These are phyloP conservation scores for Riptortus pedestris DNA, from an alignment of 1,140 invertebrate genomes.

Conservation along the genomic window DNA sequence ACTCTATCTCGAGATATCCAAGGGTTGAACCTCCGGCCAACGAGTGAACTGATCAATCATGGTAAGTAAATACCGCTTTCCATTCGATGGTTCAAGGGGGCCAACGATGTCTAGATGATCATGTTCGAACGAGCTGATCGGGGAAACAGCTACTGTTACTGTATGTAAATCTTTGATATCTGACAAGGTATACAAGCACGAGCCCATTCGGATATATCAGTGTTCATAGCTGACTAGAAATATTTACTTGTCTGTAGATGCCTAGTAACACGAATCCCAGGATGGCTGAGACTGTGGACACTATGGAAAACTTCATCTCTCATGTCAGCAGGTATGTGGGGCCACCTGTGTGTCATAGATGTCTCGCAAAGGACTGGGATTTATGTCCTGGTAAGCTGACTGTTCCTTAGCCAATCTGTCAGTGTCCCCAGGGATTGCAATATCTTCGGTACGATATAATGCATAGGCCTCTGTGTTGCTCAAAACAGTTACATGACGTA, in stretches of 20 bases:
- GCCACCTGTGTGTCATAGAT: neutral
- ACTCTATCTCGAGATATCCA: too few species aligned
- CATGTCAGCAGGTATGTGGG: neutral
- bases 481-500: too few species aligned
- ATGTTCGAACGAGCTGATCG: too few species aligned
- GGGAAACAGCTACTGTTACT: too few species aligned
- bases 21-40: conserved; percentile 42
- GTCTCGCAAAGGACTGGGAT: neutral
- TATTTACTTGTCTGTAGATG: neutral
- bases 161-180: too few species aligned
- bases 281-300: neutral
- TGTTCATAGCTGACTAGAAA: neutral
- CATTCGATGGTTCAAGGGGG: conserved; percentile 35
- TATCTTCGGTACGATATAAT: too few species aligned
- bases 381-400: too few species aligned
- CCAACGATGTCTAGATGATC: conserved; percentile 42
- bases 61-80: conserved; percentile 34
- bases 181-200: too few species aligned
- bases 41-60: conserved; percentile 39
- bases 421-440: too few species aligned
- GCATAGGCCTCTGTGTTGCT: too few species aligned
- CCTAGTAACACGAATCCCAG: neutral
- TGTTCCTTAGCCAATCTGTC: too few species aligned
- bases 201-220: neutral
- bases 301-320: neutral